A percentile compares a stretch with the other conserved stretches of the same genome.
Conservation (phyloP, 2,888 invertebrate genomes). For the Stenoptilia bipunctidactyla region DNA sequence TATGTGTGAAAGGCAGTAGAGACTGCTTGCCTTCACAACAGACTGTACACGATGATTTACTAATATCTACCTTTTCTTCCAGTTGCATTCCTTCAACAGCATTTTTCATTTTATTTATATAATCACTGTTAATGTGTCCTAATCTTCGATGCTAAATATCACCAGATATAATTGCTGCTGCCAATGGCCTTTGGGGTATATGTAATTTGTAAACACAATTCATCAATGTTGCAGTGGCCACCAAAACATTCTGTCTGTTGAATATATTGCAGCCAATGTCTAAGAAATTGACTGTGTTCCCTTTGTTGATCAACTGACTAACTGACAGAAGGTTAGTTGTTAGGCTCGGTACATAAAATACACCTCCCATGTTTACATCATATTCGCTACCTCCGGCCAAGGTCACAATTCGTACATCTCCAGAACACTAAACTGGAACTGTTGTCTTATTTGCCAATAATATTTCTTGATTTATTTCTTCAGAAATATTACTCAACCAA, state of each 20-base stretch:
- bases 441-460: no score
- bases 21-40: constrained; percentile 18
- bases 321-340: no score
- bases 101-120: constrained; percentile 18
- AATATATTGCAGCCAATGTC: constrained; percentile 16
- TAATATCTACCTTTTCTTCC: constrained; percentile 14
- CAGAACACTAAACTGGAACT: constrained; percentile 12
- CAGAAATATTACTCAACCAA: constrained; percentile 10
- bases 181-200: constrained; percentile 5
- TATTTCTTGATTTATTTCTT: no score
- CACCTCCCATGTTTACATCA: constrained; percentile 12
- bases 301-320: constrained; percentile 17
- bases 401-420: constrained; percentile 13
- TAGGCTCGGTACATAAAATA: constrained; percentile 15
- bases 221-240: constrained; percentile 15
- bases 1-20: constrained; percentile 11
- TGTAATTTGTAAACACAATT: constrained; percentile 18
- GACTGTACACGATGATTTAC: constrained; percentile 12
- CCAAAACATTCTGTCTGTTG: constrained; percentile 12
- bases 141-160: constrained; percentile 18
- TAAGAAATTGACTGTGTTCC: constrained; percentile 17
- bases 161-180: constrained; percentile 8
- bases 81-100: constrained; percentile 17
- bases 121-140: constrained; percentile 18
- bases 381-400: constrained; percentile 7